Base-by-base conservation (phyloP, 2,888 invertebrate genomes). In the Epistrophella euchroma region DNA sequence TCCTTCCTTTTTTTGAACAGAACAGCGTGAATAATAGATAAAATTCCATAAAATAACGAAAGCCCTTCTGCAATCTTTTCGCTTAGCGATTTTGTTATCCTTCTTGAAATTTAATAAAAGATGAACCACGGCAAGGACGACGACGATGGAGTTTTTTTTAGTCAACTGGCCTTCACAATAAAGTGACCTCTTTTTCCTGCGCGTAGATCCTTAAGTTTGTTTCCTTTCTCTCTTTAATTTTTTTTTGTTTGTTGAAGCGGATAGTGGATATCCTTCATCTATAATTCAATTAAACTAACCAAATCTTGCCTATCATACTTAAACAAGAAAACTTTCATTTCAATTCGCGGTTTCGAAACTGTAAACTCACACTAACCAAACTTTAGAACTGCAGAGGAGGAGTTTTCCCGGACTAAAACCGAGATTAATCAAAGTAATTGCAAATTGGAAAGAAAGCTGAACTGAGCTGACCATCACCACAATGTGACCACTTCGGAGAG, bases 371-470 rank as follows among this genome's bases (percentile, higher is more conserved):
- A 71, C 64, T 70, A 47, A 40, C 43, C 47, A 45, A 25, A 74
- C 47, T 32, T 22, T n/a, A 2, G 13, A 32, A 47, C 43, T 37
- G 9, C 22, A 60, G 13, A 56, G 17, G 7, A 58, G 68, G 11
- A 28, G 35, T 15, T 43, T 50, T 43, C 22, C 35, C 35, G 13
- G n/a, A 9, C 87, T 35, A 88, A 87, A 88, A 88, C 89, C 90
- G 89, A 90, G 88, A 90, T 91, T 90, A 90, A 91, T 90, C 90
- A 91, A 90, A 88, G 90, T 90, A 90, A 90, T 90, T 90, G 89
- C 90, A 84, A 76, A 73, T 58, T 52, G 55, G 64, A 60, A 81
- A 60, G 64, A 56, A 77, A 68, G 52, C 81, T 73, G 56, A 77
- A 73, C 85, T 70, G 35, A 77, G 62, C 85, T 81, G 76, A 81